phyloP scores from a whole-genome alignment of 1,140 invertebrate genomes.

The Tigriopus japonicus region DNA sequence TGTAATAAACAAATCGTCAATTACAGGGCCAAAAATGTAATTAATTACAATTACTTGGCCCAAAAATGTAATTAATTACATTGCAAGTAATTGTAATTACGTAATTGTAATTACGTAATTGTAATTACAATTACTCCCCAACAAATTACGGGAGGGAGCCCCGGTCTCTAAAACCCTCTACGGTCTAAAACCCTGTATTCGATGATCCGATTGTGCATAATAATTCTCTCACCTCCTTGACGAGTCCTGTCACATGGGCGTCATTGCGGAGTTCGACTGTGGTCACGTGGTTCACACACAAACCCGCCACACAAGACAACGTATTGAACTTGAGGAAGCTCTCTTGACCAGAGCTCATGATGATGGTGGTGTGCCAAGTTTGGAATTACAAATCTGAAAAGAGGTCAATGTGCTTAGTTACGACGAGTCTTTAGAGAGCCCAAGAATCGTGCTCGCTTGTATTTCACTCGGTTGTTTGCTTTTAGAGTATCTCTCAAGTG shows the following conservation, averaged over 20 bases:
- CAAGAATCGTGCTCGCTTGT: background rate
- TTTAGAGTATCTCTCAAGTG: background rate
- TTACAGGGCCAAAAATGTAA: too few species aligned
- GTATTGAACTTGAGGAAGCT: constrained; percentile 1
- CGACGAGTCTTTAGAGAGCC: background rate
- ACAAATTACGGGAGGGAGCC: too few species aligned
- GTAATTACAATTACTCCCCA: too few species aligned
- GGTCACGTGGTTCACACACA: background rate
- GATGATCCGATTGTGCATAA: too few species aligned
- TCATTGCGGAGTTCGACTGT: constrained; percentile 13
- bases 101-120: too few species aligned
- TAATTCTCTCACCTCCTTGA: background rate
- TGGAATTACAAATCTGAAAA: background rate
- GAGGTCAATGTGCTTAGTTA: background rate
- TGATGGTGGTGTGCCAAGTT: background rate
- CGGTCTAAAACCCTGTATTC: too few species aligned
- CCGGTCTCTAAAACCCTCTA: too few species aligned
- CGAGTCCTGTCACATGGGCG: background rate
- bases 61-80: too few species aligned
- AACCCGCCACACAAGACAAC: background rate
- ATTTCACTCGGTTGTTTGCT: background rate
- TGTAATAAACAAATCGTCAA: too few species aligned
- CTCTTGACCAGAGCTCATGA: constrained; percentile 1
- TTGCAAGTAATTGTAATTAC: too few species aligned
- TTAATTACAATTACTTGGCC: too few species aligned